phyloP scores from a whole-genome alignment of 2,888 invertebrate species.

The Monochamus alternatus region DNA sequence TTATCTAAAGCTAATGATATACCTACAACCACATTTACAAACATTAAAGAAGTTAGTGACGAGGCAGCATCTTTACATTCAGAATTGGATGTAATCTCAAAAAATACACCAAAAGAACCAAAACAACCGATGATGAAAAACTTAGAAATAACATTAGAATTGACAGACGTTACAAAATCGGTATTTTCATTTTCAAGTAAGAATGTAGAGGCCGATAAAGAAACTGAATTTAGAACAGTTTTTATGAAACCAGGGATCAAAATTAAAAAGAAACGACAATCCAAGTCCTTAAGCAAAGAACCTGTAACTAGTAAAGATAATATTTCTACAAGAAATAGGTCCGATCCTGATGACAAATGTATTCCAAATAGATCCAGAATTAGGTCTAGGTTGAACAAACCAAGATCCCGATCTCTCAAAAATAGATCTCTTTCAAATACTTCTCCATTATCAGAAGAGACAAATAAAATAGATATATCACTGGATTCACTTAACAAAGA shows the following conservation, averaged over 20 bases:
- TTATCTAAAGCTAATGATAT: too few species aligned
- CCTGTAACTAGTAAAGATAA: background rate
- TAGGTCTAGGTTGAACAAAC: background rate
- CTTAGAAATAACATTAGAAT: constrained; percentile 1
- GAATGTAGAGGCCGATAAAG: background rate
- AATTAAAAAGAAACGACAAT: background rate
- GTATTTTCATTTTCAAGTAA: background rate
- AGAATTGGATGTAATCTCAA: background rate
- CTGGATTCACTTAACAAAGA: background rate
- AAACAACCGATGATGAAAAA: background rate
- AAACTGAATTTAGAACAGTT: background rate
- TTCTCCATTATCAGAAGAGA: background rate
- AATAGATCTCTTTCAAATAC: background rate
- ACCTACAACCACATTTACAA: too few species aligned
- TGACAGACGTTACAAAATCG: background rate
- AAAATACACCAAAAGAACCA: background rate
- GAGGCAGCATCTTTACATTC: background rate
- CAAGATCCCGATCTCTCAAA: background rate
- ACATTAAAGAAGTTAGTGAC: too few species aligned
- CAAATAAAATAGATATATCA: background rate
- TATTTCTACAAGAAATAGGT: background rate
- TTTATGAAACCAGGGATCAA: background rate
- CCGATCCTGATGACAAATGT: background rate
- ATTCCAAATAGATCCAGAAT: background rate
- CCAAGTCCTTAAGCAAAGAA: background rate